A percentile compares a stretch with the other conserved stretches of the same genome.
Conservation (phyloP, 2,113 vertebrate genomes). For the Crotophaga sulcirostris region DNA sequence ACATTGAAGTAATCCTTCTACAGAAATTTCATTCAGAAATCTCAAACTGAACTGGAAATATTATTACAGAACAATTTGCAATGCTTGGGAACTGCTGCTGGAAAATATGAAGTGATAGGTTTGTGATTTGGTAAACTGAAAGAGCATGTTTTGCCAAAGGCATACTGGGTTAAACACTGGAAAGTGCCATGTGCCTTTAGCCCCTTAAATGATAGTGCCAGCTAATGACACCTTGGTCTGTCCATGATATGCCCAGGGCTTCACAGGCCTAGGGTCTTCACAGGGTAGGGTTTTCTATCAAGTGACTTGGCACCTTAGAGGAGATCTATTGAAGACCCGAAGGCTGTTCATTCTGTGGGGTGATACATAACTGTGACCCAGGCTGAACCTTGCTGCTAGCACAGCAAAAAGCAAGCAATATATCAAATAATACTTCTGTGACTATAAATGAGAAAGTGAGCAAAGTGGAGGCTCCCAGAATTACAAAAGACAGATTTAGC, state of each 20-base stretch:
- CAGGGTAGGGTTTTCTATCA: neutral
- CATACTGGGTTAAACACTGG: neutral
- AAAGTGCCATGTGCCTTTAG: neutral
- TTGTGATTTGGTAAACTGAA: neutral
- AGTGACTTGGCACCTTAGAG: neutral
- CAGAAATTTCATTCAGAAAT: neutral
- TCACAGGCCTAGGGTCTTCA: neutral
- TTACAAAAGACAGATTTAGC: neutral
- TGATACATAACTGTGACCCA: neutral
- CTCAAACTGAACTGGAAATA: neutral
- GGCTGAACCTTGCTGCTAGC: neutral
- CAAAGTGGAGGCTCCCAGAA: neutral
- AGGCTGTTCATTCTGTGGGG: neutral
- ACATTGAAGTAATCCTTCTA: neutral
- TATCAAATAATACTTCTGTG: neutral
- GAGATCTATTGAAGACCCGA: neutral
- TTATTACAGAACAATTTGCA: neutral
- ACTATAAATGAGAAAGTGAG: neutral
- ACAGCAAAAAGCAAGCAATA: neutral
- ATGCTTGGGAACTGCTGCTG: neutral
- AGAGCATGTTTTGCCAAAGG: neutral
- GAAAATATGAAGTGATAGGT: neutral
- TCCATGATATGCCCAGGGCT: neutral
- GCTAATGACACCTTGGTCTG: neutral
- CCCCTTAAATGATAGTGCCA: neutral